phyloP scores from a whole-genome alignment of 1,140 invertebrate species.

The Drosophila neocordata region DNA sequence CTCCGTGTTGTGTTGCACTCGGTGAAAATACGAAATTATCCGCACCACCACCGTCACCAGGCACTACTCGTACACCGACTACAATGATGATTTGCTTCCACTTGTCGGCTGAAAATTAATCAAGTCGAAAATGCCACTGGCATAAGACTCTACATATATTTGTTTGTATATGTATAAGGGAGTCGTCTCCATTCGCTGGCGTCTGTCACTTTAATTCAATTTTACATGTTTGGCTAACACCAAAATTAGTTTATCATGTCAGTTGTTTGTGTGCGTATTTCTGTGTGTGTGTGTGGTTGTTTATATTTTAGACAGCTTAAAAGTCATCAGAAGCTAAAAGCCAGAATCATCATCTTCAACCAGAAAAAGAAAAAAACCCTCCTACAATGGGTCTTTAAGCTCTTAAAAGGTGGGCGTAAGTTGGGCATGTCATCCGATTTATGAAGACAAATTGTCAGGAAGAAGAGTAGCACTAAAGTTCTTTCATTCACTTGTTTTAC shows the following conservation, averaged over 20 bases:
- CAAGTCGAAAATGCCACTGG: constrained; percentile 49
- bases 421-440: constrained; percentile 36
- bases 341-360: constrained; percentile 11
- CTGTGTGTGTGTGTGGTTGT: not conserved
- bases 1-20: constrained; percentile 49
- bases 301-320: constrained; percentile 23
- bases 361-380: constrained; percentile 36
- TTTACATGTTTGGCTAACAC: constrained; percentile 72
- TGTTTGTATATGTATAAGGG: constrained; percentile 11
- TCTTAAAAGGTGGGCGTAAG: constrained; percentile 37
- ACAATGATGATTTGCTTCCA: constrained; percentile 64
- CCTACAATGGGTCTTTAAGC: constrained; percentile 42
- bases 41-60: constrained; percentile 30
- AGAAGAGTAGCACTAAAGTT: constrained; percentile 2
- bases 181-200: not conserved
- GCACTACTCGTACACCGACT: constrained; percentile 29
- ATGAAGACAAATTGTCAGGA: constrained; percentile 53
- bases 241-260: constrained; percentile 74
- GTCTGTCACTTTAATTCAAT: constrained; percentile 57
- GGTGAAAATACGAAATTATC: constrained; percentile 69
- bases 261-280: constrained; percentile 36
- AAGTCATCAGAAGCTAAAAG: constrained; percentile 32
- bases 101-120: constrained; percentile 74
- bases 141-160: constrained; percentile 5
- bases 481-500: not conserved